These are phyloP conservation scores for Archilochus colubris DNA, from an alignment of 2,113 vertebrate species.

Conservation along the genomic window DNA sequence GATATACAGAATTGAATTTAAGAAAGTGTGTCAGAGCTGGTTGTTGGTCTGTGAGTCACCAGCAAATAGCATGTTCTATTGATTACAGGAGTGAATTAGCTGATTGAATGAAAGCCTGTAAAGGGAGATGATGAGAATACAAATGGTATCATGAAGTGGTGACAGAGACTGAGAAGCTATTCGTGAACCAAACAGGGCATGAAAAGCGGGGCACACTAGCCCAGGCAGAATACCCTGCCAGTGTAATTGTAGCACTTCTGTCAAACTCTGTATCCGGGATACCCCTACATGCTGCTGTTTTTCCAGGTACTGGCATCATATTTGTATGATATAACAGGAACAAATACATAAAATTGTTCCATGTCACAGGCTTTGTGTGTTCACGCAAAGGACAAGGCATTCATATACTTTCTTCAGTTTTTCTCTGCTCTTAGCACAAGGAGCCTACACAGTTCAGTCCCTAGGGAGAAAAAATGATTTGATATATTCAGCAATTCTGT, in stretches of 20 bases:
- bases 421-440: background rate
- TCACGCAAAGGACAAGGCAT: background rate
- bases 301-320: background rate
- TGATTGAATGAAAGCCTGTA: background rate
- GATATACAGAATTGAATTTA: background rate
- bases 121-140: background rate
- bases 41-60: background rate
- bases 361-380: background rate
- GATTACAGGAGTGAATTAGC: background rate
- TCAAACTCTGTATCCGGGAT: background rate
- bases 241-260: background rate
- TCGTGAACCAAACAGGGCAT: background rate
- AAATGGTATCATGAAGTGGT: background rate
- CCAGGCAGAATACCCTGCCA: background rate
- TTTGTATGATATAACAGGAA: background rate
- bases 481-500: background rate
- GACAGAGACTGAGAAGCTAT: fast-evolving
- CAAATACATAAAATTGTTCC: background rate
- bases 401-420: background rate
- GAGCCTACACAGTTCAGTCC: background rate
- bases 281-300: background rate
- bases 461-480: background rate
- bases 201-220: background rate
- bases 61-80: background rate
- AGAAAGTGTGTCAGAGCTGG: background rate